Base-by-base conservation (phyloP, 1,140 invertebrate genomes). In the Harlomillsia oculata region DNA sequence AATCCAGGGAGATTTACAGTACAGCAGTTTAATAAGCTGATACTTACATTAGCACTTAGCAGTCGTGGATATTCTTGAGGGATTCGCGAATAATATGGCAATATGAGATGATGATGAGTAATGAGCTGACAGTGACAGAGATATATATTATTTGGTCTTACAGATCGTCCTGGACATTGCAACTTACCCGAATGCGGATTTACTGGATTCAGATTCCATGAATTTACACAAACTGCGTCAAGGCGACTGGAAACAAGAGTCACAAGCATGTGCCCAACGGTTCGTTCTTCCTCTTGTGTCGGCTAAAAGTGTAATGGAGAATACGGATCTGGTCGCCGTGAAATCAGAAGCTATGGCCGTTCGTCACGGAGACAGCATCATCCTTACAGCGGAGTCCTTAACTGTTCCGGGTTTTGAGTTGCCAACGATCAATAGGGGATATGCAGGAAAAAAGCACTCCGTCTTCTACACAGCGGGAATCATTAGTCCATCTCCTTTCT, bases 401-500 rank as follows among this genome's bases (percentile, higher is more conserved):
- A 50, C 55, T 13, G 43, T 60, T 20, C 51, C 53, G 18, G 59
- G 60, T 28, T 60, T 58, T 37, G 66, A 68, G 18, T 37, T 73
- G 43, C 73, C 73, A 25, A 66, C 62, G 14, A 68, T 74, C 5
- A 73, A 74, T 54, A 57, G 43, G 43, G 60, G 55, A 34, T 69
- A 56, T 45, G 67, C 66, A 51, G 68, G 68, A 0, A 63, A 59
- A 41, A 68, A 69, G 54, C 71, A 74, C 53, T 57, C 65, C 39
- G 74, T 70, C 56, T 68, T 67, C 36, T 74, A 74, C 56, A 69
- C 69, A 21, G 59, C 61, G 34, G 67, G 69, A 16, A 56, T 67
- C 11, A 68, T 67, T 55, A 68, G 67, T 50, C 55, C 53, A 30
- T 64, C 66, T 25, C 50, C 51, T 29, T 69, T 65, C 39, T 44